Evolutionary conservation across 53 echinoderm and acorn worm species (phyloP).

Genomic region (Astropecten irregularis): DNA sequence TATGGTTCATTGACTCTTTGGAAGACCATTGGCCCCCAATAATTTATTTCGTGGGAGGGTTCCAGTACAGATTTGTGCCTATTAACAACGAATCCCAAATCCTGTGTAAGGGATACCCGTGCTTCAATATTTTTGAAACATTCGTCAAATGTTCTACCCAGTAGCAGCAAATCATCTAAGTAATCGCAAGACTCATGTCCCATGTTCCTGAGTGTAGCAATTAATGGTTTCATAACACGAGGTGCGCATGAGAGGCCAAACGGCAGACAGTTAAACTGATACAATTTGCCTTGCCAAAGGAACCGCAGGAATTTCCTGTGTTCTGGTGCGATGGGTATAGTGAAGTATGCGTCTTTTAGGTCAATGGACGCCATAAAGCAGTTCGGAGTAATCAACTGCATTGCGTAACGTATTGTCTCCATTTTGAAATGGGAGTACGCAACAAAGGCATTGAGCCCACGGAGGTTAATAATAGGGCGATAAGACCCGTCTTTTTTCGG

Average conservation of each 20-base stretch:
- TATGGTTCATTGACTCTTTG: neutral
- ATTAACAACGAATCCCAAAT: neutral
- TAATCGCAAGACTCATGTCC: neutral
- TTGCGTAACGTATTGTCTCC: neutral
- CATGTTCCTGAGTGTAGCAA: neutral
- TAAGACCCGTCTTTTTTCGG: neutral
- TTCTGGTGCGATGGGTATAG: neutral
- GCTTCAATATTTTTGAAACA: neutral
- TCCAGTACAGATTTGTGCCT: neutral
- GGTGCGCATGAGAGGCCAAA: neutral
- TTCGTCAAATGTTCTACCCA: neutral
- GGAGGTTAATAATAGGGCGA: slow-evolving; percentile 19
- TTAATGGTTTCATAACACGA: neutral
- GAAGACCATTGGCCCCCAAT: neutral
- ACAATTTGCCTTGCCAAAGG: neutral
- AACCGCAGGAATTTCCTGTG: neutral
- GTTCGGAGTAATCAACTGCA: neutral
- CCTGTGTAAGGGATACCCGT: neutral
- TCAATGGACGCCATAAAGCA: neutral
- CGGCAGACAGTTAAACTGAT: neutral
- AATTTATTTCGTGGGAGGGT: neutral
- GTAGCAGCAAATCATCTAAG: neutral
- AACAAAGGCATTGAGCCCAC: neutral
- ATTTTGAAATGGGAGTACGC: neutral
- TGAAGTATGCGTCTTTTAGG: neutral